phyloP scores from a whole-genome alignment of 2,113 vertebrate genomes.

The Galemys pyrenaicus region DNA sequence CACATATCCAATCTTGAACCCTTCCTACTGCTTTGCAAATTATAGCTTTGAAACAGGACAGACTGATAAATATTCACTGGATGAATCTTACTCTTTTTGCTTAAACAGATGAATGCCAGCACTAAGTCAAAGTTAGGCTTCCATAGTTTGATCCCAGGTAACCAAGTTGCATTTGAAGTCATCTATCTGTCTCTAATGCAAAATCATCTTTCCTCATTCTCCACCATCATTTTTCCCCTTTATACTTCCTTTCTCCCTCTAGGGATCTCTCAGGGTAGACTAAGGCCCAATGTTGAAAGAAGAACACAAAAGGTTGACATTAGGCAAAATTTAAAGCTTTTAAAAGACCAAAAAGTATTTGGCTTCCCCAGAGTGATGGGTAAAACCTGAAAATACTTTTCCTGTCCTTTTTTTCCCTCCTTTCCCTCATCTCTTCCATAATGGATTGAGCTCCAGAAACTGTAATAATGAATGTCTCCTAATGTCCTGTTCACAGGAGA shows the following conservation, averaged over 20 bases:
- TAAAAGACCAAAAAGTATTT: neutral
- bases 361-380: neutral
- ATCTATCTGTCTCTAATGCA: neutral
- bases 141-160: neutral
- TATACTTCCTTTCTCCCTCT: neutral
- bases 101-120: conserved; percentile 13
- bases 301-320: neutral
- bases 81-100: neutral
- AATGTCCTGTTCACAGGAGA: conserved; percentile 20
- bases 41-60: neutral
- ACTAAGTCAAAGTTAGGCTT: neutral
- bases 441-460: conserved; percentile 1
- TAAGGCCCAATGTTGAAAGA: neutral
- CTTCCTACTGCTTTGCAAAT: neutral
- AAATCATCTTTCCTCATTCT: neutral
- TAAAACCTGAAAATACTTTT: neutral
- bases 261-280: neutral
- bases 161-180: neutral
- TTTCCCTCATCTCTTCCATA: neutral
- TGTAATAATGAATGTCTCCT: conserved; percentile 12
- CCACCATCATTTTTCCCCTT: neutral
- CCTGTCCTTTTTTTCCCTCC: neutral
- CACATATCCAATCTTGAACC: neutral
- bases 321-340: conserved; percentile 22
- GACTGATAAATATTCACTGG: neutral